Base-by-base conservation (phyloP, 2,797 vertebrate species). In the Lepus oiostolus region DNA sequence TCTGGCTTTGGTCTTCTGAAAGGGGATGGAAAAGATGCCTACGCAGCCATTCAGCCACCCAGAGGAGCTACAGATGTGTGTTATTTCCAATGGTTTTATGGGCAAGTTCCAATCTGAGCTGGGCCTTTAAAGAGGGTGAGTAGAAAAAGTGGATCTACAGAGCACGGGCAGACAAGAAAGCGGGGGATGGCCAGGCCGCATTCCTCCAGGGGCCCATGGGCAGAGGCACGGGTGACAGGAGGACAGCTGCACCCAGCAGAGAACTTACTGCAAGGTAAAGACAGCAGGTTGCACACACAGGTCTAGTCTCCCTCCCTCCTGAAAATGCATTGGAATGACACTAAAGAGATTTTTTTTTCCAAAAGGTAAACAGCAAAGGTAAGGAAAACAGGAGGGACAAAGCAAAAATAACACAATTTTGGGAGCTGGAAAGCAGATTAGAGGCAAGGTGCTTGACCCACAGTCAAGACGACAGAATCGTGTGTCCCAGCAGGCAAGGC, bases 371-470 rank as follows among this genome's bases (percentile, higher is more conserved):
- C 14, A 38, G 47, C 1, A 70, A 54, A 24, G 47, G 60, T 17
- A 65, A 85, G 71, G 24, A 65, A 75, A 85, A 68, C 1, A 67
- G 35, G 26, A 54, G 11, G 65, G 5, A 79, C 38, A 24, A 91
- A 74, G 79, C 6, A 86, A 85, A 92, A 54, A 28, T 32, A 82
- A 82, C 1, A 6, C 1, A 54, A 38, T 30, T 68, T 38, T 67
- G 52, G 52, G 90, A 83, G 75, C n/a, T 35, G 47, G 60, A 89
- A 85, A 68, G 68, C 38, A 76, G 74, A 87, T 52, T 38, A 5
- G 47, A 60, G 19, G 71, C 8, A 38, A 86, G 19, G 4, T 54
- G 58, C 50, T 19, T 35, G 35, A 28, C 58, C 72, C 0, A 81
- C 16, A 42, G 8, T 35, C 42, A 63, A 81, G 76, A 32, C 47